phyloP scores from a whole-genome alignment of 1,140 invertebrate species.

The Drosophila tristis region DNA sequence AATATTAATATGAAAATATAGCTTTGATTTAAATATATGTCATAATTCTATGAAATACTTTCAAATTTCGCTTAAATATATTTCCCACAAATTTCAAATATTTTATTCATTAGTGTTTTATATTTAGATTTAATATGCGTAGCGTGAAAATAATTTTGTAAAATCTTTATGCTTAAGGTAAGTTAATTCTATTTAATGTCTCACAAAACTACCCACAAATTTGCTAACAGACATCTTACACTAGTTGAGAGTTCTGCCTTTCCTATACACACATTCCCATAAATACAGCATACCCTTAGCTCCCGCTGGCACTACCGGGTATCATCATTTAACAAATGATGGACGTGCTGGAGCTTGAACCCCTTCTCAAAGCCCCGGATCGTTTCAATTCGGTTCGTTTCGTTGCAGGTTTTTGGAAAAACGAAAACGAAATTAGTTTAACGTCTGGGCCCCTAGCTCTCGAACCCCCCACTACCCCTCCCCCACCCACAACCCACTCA shows the following conservation, averaged over 20 bases:
- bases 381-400: constrained; percentile 23
- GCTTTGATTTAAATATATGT: too few relatives aligned
- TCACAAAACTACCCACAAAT: too few relatives aligned
- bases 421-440: constrained; percentile 76
- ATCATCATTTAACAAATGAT: constrained; percentile 66
- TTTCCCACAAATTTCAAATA: too few relatives aligned
- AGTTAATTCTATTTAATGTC: too few relatives aligned
- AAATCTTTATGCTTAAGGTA: too few relatives aligned
- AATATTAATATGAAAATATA: too few relatives aligned
- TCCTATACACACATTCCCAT: neutral
- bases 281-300: neutral
- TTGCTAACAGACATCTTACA: too few relatives aligned
- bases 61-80: too few relatives aligned
- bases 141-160: too few relatives aligned
- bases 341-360: constrained; percentile 45
- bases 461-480: neutral
- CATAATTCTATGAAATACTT: too few relatives aligned
- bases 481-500: neutral
- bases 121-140: too few relatives aligned
- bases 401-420: constrained; percentile 24
- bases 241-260: neutral
- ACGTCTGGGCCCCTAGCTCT: constrained; percentile 52
- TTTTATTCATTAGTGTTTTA: too few relatives aligned
- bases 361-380: constrained; percentile 46
- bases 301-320: neutral